Base-by-base conservation (phyloP, 2,797 vertebrate species). In the Alcedo atthis region DNA sequence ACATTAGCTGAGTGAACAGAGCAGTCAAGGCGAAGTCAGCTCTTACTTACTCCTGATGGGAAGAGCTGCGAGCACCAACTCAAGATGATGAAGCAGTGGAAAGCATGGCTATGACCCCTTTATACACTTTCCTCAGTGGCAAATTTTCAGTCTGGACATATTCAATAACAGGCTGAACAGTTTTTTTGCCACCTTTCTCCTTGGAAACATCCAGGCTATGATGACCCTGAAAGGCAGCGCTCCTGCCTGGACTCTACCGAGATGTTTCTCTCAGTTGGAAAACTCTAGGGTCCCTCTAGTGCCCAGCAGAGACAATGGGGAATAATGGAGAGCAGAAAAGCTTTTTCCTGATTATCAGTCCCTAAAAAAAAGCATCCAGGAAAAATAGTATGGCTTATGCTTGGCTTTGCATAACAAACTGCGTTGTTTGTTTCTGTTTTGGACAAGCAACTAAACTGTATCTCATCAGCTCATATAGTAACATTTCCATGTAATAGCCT, bases 221-320 rank as follows among this genome's bases (percentile, higher is more conserved):
- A 70, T 28, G 70, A 59, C 32, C 5, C 2, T 12, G 67, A 84
- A 81, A 51, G 33, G 30, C 63, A 49, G 12, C 0, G 14, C 53
- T 74, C 18, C 32, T 6, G 8, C 35, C 25, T 51, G 5, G 1
- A 28, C 9, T 1, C 10, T 9, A 51, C 78, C 1, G 26, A 28
- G 28, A 25, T 12, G 19, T 61, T 87, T 54, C 33, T 15, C 4
- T 6, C 42, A 2, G 21, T 9, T 61, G 46, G 58, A 54, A 77
- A 94, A 81, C 69, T 68, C 69, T 1, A 68, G 89, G 51, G 69
- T 95, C 92, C 92, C 85, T 79, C 89, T 92, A 93, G 85, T 71
- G 91, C 37, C 68, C 89, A 55, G 6, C 3, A 8, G 63, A 84
- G 59, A 80, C 53, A 84, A 12, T 1, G 13, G 45, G 45, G n/a